Percentiles rank a stretch among this genome's conserved stretches.
phyloP scores from a whole-genome alignment of 2,888 invertebrate species.

The Brachypalpus laphriformis region DNA sequence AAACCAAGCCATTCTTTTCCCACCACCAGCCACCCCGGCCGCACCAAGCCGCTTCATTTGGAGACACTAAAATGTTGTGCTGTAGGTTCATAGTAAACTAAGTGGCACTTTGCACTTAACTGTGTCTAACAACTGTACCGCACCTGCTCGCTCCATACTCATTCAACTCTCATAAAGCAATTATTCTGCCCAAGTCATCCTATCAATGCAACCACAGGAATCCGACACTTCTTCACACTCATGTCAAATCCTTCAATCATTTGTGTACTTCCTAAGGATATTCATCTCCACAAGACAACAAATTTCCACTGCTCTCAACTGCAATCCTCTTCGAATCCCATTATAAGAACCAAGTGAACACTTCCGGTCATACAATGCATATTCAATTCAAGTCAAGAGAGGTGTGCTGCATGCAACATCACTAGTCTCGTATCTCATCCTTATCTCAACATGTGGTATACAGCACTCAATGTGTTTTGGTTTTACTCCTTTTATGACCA shows the following conservation, averaged over 20 bases:
- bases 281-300: not conserved
- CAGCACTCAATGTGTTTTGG: constrained; percentile 44
- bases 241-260: constrained; percentile 36
- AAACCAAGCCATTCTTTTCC: too few species aligned
- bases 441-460: constrained; percentile 28
- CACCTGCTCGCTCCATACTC: constrained; percentile 35
- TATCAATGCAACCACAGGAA: constrained; percentile 67
- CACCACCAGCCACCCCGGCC: too few species aligned
- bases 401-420: not conserved
- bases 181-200: not conserved
- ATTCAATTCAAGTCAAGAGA: constrained; percentile 59
- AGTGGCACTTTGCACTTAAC: too few species aligned
- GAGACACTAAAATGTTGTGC: too few species aligned
- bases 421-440: not conserved
- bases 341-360: constrained; percentile 63
- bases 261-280: not conserved
- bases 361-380: constrained; percentile 68
- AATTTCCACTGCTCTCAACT: constrained; percentile 27
- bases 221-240: constrained; percentile 34
- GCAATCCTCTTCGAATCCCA: constrained; percentile 51
- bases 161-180: not conserved
- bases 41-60: too few species aligned
- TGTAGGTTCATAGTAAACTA: too few species aligned
- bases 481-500: constrained; percentile 66
- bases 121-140: not conserved